These are phyloP conservation scores for Naso thynnoides DNA, from an alignment of 2,797 vertebrate species.

Conservation along the genomic window DNA sequence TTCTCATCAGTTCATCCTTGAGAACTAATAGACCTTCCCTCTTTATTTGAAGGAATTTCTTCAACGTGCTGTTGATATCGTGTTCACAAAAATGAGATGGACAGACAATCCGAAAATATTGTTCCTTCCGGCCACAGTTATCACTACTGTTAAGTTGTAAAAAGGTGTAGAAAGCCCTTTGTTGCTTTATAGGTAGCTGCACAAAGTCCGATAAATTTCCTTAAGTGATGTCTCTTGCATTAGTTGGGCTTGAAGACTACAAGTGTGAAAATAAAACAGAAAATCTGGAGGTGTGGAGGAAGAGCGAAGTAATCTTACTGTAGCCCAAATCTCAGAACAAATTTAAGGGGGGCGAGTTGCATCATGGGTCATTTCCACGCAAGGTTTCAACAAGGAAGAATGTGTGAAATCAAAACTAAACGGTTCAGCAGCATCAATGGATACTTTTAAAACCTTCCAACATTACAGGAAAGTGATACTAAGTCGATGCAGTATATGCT, in stretches of 20 bases:
- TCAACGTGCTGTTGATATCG: too few species aligned
- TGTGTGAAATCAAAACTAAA: background rate
- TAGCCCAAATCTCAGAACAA: background rate
- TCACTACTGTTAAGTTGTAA: too few species aligned
- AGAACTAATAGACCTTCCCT: too few species aligned
- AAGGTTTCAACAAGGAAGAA: background rate
- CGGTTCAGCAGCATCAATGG: background rate
- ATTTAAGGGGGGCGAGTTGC: background rate
- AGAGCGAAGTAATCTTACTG: background rate
- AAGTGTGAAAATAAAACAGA: constrained; percentile 21
- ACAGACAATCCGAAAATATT: too few species aligned
- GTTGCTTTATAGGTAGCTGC: background rate
- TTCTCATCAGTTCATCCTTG: too few species aligned
- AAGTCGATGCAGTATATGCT: background rate
- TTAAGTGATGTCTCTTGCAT: background rate
- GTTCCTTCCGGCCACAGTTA: too few species aligned
- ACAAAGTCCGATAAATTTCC: background rate
- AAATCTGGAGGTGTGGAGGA: background rate
- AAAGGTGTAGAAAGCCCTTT: background rate
- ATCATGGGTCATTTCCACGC: background rate
- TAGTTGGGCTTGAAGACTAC: background rate
- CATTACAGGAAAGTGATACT: background rate
- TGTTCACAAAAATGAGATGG: too few species aligned
- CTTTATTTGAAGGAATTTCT: too few species aligned
- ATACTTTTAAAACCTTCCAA: too few species aligned